Percentiles rank a stretch among this genome's conserved stretches.
These are phyloP conservation scores for Pteronotus mesoamericanus DNA, from an alignment of 2,797 vertebrate genomes.

Conservation along the genomic window DNA sequence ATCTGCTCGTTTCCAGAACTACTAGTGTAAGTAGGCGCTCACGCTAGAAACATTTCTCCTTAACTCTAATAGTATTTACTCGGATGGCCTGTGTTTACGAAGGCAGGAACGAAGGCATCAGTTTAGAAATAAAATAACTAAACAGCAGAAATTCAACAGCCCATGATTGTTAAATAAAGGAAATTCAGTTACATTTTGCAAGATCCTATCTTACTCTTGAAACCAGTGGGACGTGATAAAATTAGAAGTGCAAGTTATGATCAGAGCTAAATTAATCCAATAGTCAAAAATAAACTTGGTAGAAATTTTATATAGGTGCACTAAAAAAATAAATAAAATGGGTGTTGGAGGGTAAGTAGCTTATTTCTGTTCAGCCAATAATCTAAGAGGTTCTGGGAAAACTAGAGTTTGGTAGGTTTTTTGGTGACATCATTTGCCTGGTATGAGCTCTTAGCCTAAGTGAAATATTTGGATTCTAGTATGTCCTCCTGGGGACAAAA, in stretches of 20 bases:
- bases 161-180: neutral
- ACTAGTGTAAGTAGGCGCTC: neutral
- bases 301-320: neutral
- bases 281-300: conserved; percentile 6
- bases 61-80: neutral
- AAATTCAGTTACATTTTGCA: neutral
- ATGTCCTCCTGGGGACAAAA: neutral
- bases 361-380: neutral
- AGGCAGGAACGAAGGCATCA: neutral
- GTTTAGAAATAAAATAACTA: conserved; percentile 40
- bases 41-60: neutral
- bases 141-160: neutral
- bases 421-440: neutral
- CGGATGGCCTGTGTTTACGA: neutral
- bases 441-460: neutral
- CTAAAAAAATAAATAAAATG: conserved; percentile 19
- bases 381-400: neutral
- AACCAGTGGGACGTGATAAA: neutral
- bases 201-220: neutral
- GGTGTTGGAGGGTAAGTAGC: neutral
- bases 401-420: neutral
- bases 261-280: neutral
- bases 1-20: neutral
- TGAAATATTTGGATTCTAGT: neutral
- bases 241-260: neutral